Base-by-base conservation (phyloP, 2,888 invertebrate species). In the Rambutsinella grinnellia region DNA sequence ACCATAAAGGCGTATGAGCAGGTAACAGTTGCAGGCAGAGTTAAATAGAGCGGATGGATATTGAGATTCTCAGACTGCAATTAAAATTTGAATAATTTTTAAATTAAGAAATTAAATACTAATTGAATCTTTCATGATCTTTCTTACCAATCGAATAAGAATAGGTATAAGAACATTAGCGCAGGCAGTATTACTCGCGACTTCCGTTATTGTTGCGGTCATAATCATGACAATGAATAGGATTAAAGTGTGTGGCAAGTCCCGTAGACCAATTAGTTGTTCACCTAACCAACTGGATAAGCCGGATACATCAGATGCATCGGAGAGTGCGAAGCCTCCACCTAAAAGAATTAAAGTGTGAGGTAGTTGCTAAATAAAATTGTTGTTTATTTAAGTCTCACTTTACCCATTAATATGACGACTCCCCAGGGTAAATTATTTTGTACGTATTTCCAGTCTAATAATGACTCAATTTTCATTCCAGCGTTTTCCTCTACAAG, bases 1-100 rank as follows among this genome's bases (percentile, higher is more conserved):
- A 82, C 79, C 79, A 81, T 80, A 90, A 96, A 94, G 8, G 94
- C 95, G 89, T 95, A 95, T 63, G 95, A 96, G 86, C 95, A 94
- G 2, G 95, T 93, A 23, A 97, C 88, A 0, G 96, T 91, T 0
- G 94, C 94, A 0, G 97, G 96, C 83, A 96, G 89, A 92, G 96
- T 95, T 86, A 97, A 88, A 87, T 93, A 94, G 72, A 97, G 88
- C 0, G 97, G 97, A 88, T 97, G 94, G 74, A 94, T 89, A 83
- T 89, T 86, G 71, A 94, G 89, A 0, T 90, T 90, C 13, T 92
- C 87, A 0, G 93, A 90, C 94, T 94, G 88, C 17, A 8, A 44
- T 51, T 27, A 53, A 62, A 46, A 6, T 46, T 8, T 62, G 21
- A n/a, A n/a, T 1, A 36, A 56, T 57, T 44, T n/a, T 67, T 36